These are phyloP conservation scores for Cacoxenus indagator DNA, from an alignment of 2,888 invertebrate genomes.

Conservation along the genomic window DNA sequence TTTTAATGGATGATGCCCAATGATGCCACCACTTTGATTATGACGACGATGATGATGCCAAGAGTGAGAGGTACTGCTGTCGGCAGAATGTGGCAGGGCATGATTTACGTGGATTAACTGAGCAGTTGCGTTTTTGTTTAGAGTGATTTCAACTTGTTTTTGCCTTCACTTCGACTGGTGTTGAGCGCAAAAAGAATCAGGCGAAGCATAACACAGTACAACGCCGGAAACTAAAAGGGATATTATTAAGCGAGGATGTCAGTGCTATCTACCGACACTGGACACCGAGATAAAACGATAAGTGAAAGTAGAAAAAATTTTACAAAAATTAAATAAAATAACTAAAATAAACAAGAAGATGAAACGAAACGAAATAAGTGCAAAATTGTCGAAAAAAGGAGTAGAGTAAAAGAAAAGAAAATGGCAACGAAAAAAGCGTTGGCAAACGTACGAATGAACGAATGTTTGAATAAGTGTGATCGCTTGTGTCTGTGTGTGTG, in stretches of 20 bases:
- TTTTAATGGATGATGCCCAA: constrained; percentile 31
- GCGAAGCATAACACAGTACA: constrained; percentile 28
- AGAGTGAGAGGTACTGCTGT: constrained; percentile 46
- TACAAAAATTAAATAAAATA: constrained; percentile 13
- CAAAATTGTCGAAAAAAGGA: background rate
- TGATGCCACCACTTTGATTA: background rate
- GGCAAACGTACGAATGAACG: background rate
- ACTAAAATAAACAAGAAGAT: background rate
- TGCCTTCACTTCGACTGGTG: no score
- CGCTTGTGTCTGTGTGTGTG: constrained; percentile 18
- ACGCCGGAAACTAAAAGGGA: constrained; percentile 15
- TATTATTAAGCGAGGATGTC: constrained; percentile 61
- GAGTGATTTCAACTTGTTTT: constrained; percentile 11
- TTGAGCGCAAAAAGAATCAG: constrained; percentile 47
- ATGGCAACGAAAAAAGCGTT: background rate
- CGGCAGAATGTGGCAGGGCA: background rate
- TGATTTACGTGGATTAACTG: constrained; percentile 13
- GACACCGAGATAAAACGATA: constrained; percentile 42
- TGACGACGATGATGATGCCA: constrained; percentile 27
- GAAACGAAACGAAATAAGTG: background rate
- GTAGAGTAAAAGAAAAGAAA: background rate
- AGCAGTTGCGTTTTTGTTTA: constrained; percentile 17
- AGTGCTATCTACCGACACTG: constrained; percentile 51
- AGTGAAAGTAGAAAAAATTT: constrained; percentile 36
- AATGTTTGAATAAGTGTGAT: background rate